Evolutionary conservation across 1,140 invertebrate genomes (phyloP).

Genomic region (Drosophila ercepeae): DNA sequence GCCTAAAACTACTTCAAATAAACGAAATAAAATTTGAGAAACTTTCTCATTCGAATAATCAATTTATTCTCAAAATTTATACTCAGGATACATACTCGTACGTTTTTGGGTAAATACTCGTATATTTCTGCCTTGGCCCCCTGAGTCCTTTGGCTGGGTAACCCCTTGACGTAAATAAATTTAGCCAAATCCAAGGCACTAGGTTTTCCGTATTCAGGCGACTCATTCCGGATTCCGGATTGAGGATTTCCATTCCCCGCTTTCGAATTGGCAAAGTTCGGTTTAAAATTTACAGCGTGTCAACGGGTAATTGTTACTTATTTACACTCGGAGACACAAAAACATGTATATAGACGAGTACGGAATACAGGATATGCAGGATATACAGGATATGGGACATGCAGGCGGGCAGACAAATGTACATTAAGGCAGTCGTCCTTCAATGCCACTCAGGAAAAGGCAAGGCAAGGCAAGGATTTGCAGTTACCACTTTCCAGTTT

Average conservation of each 20-base stretch:
- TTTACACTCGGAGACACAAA: slow-evolving; percentile 9
- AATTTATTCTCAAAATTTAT: neutral
- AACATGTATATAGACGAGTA: neutral
- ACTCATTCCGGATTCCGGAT: neutral
- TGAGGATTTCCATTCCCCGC: neutral
- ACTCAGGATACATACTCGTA: too few species aligned
- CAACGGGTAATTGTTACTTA: slow-evolving; percentile 36
- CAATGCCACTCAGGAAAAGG: slow-evolving; percentile 39
- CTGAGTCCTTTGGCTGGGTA: too few species aligned
- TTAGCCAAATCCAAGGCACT: neutral
- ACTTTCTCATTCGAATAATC: neutral
- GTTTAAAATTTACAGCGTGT: slow-evolving; percentile 48
- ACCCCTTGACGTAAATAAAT: neutral
- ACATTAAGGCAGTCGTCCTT: slow-evolving; percentile 47
- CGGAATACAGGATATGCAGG: neutral
- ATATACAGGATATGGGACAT: slow-evolving; percentile 1
- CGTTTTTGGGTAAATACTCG: too few species aligned
- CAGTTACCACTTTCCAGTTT: slow-evolving; percentile 14
- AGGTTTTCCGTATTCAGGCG: neutral
- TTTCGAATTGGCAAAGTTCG: slow-evolving; percentile 2
- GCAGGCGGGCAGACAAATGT: slow-evolving; percentile 39
- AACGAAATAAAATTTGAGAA: neutral
- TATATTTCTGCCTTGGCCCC: neutral
- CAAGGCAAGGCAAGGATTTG: slow-evolving; percentile 39
- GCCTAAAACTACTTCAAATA: neutral